phyloP scores from a whole-genome alignment of 2,113 vertebrate species.

The Megaceryle maxima region DNA sequence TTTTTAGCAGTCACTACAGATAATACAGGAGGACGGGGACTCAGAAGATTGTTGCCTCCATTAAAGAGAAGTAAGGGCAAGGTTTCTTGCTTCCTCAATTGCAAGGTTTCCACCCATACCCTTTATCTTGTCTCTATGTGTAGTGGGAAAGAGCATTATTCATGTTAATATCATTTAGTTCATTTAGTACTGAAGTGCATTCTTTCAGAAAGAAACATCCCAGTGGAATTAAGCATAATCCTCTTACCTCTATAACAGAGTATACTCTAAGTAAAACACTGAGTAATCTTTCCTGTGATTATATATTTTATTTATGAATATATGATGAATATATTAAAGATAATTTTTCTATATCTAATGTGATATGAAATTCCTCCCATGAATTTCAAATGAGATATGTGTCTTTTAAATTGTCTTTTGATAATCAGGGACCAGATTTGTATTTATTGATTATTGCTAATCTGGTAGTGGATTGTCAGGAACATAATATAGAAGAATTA shows the following conservation, averaged over 20 bases:
- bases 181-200: not conserved
- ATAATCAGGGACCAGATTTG: too few species aligned
- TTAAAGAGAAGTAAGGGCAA: not conserved
- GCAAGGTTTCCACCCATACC: not conserved
- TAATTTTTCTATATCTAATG: not conserved
- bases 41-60: not conserved
- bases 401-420: not conserved
- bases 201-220: not conserved
- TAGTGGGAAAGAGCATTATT: not conserved
- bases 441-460: too few species aligned
- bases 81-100: not conserved
- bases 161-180: not conserved
- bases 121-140: not conserved
- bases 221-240: not conserved
- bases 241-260: not conserved
- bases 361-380: not conserved
- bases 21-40: not conserved
- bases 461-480: too few species aligned
- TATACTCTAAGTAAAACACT: not conserved
- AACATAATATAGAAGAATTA: too few species aligned
- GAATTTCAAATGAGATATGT: not conserved
- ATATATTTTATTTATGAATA: not conserved
- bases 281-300: not conserved
- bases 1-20: not conserved
- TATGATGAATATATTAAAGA: not conserved